Conservation (phyloP, 2,888 invertebrate species). For the Exocentrus adspersus region DNA sequence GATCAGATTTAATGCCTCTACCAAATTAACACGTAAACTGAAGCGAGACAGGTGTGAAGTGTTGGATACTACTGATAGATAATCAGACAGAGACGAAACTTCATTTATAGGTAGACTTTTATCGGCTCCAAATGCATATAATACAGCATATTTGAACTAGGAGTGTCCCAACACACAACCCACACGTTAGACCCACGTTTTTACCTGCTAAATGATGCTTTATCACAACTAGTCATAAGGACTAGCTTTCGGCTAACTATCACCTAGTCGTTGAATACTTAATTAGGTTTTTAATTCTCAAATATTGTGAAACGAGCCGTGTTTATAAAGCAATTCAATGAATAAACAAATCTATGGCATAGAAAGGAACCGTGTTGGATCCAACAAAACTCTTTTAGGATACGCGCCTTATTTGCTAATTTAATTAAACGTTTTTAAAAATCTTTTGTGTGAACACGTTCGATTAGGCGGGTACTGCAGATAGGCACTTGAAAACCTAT, state of each 20-base stretch:
- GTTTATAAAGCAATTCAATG: slow-evolving; percentile 34
- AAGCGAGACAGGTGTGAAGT: slow-evolving; percentile 6
- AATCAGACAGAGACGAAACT: slow-evolving; percentile 29
- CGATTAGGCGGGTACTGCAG: no score
- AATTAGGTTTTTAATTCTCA: slow-evolving; percentile 51
- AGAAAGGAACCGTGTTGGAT: no score
- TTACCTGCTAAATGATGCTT: slow-evolving; percentile 45
- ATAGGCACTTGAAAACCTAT: no score
- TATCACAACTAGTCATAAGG: slow-evolving; percentile 44
- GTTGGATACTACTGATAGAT: not conserved
- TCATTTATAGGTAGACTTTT: slow-evolving; percentile 40
- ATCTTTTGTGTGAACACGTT: no score
- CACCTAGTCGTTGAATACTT: slow-evolving; percentile 49
- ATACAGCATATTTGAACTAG: slow-evolving; percentile 55
- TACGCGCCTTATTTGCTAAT: no score
- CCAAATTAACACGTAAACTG: not conserved
- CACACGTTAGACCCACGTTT: slow-evolving; percentile 53
- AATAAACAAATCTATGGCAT: slow-evolving; percentile 21
- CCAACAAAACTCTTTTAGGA: no score
- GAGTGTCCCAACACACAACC: slow-evolving; percentile 52
- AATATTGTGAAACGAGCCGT: slow-evolving; percentile 48
- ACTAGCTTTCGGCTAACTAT: slow-evolving; percentile 40
- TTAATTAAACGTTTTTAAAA: no score
- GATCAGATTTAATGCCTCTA: not conserved
- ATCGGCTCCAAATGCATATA: slow-evolving; percentile 51